These are phyloP conservation scores for Lasioglossum villosulum DNA, from an alignment of 2,888 invertebrate genomes.

Conservation along the genomic window DNA sequence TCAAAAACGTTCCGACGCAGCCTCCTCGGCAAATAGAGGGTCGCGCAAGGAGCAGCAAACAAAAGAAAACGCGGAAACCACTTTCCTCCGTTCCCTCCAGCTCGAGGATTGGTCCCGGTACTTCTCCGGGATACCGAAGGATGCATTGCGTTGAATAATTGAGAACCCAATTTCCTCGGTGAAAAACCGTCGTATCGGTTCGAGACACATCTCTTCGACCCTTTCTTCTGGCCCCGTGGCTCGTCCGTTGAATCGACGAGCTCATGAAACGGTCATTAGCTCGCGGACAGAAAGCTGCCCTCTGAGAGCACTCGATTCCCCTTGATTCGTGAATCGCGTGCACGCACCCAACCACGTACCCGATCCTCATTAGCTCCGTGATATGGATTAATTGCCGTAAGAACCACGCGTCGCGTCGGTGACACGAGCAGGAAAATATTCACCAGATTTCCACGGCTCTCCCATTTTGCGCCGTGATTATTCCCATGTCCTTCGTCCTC, in stretches of 20 bases:
- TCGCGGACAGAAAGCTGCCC: neutral
- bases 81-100: constrained; percentile 45
- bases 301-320: neutral
- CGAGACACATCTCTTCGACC: neutral
- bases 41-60: constrained; percentile 36
- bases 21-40: constrained; percentile 13
- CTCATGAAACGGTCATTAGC: constrained; percentile 17
- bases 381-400: constrained; percentile 63
- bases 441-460: neutral
- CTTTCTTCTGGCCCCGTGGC: neutral
- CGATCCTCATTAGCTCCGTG: constrained; percentile 66
- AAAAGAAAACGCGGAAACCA: constrained; percentile 46
- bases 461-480: neutral
- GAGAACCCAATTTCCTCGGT: constrained; percentile 66
- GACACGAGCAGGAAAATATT: constrained; percentile 22
- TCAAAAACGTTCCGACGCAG: constrained; percentile 8
- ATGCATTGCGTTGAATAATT: constrained; percentile 67
- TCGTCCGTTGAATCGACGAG: constrained; percentile 5
- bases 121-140: constrained; percentile 42
- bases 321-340: constrained; percentile 56
- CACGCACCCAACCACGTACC: neutral
- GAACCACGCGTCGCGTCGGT: constrained; percentile 27
- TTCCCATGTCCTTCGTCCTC: too few species aligned
- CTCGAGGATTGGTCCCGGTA: constrained; percentile 29
- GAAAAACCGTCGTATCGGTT: constrained; percentile 50